A percentile compares a stretch with the other conserved stretches of the same genome.
These are phyloP conservation scores for Quiscalus mexicanus DNA, from an alignment of 2,113 vertebrate species.

Conservation along the genomic window DNA sequence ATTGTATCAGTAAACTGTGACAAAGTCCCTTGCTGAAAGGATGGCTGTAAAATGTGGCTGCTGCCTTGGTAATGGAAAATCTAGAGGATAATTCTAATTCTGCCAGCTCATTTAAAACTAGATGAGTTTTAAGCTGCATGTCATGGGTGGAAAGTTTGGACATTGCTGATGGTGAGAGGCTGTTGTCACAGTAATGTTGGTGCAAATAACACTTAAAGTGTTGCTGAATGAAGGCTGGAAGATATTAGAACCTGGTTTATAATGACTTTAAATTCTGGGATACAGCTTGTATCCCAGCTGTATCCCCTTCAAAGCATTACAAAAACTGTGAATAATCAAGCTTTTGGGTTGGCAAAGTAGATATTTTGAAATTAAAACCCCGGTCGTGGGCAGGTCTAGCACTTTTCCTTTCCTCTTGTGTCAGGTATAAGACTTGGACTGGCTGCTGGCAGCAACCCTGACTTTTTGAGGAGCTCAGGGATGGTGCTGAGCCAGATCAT, in stretches of 20 bases:
- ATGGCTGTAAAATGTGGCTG: conserved; percentile 15
- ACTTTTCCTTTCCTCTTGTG: not conserved
- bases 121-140: not conserved
- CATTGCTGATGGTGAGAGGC: not conserved
- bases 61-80: conserved; percentile 15
- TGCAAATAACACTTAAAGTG: not conserved
- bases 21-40: conserved; percentile 17
- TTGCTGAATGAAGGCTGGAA: not conserved
- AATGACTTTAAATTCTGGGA: not conserved
- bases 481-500: not conserved
- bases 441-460: not conserved
- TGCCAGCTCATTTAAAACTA: conserved; percentile 3
- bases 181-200: not conserved
- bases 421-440: not conserved
- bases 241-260: not conserved
- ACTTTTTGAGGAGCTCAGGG: not conserved
- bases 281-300: not conserved
- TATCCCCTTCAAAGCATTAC: not conserved
- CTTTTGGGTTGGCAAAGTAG: not conserved
- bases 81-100: not conserved
- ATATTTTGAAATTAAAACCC: not conserved
- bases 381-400: not conserved
- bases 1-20: conserved; percentile 17
- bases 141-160: not conserved
- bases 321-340: not conserved